Evolutionary conservation across 2,888 invertebrate species (phyloP), one percentile per base, ranked within the genome.

Genomic region (Parnassius glacialis): DNA sequence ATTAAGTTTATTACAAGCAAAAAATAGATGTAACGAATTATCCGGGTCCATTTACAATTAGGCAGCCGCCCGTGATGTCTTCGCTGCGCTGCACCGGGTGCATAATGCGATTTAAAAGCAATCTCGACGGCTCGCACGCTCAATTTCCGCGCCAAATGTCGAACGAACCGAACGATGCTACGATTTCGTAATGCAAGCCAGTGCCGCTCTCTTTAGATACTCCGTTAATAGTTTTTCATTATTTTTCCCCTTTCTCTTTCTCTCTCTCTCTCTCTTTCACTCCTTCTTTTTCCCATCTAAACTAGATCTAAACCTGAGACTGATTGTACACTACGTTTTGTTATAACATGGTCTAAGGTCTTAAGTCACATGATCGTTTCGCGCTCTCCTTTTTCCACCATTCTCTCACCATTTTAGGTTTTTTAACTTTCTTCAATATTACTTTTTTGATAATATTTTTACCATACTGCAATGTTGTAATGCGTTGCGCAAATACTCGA

Each of bases 61-160:
- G 43, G 53, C 62, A 52, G 59, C 48, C 62, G 48, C 11, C 60
- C 65, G 60, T 67, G 56, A 62, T 41, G 55, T 50, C 51, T 56
- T 52, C 42, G 59, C 45, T 11, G 55, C 63, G 53, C 64, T 65
- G 65, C 65, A 68, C 68, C 74, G 68, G 59, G 67, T 64, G 79
- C 75, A 71, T 85, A 88, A 89, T 78, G 74, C 75, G 82, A 88
- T 90, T 88, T 87, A 87, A 87, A 87, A 85, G 83, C 89, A 87
- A 90, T 90, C 85, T 85, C 84, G 75, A 59, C 73, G 74, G 70
- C 73, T 71, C 74, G 78, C 77, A 74, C 81, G 85, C 81, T 82
- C 83, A 85, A 88, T 88, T 89, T 89, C 87, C 51, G 80, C 70
- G 70, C 71, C 74, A 72, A 84, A 85, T 80, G 78, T 76, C 76